A percentile compares a stretch with the other conserved stretches of the same genome.
Evolutionary conservation across 2,797 vertebrate genomes (phyloP).

Genomic region (Glossophaga mutica): DNA sequence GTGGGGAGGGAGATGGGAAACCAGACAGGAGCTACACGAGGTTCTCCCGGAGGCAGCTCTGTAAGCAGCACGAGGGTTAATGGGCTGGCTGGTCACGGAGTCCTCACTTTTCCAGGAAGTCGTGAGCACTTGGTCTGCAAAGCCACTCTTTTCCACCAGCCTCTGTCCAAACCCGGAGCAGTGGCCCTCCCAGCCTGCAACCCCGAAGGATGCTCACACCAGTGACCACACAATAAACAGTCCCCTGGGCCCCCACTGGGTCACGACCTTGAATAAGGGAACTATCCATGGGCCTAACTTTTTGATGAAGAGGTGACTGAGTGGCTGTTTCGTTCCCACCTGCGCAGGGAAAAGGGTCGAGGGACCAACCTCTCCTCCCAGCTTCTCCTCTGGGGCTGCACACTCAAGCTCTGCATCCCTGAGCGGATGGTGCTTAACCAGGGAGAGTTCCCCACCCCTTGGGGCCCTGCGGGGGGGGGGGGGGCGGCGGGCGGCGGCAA

Average conservation of each 20-base stretch:
- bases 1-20: background rate
- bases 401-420: background rate
- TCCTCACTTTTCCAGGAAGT: background rate
- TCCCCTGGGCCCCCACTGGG: background rate
- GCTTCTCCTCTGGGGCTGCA: background rate
- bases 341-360: background rate
- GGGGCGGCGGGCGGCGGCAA: too few species aligned
- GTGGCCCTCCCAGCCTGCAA: background rate
- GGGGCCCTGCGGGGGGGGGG: too few species aligned
- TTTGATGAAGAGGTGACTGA: background rate
- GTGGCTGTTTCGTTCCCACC: background rate
- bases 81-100: background rate
- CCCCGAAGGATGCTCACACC: background rate
- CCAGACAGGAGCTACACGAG: background rate
- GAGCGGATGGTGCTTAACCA: background rate
- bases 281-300: background rate
- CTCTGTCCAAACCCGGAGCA: background rate
- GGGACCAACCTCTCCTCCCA: background rate
- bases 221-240: background rate
- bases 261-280: background rate
- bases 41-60: background rate
- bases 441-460: too few species aligned
- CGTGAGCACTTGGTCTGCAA: background rate
- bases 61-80: background rate
- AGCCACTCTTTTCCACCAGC: background rate